A percentile compares a stretch with the other conserved stretches of the same genome.
Conservation (phyloP, 2,797 vertebrate species). For the Acestrorhynchus altus region DNA sequence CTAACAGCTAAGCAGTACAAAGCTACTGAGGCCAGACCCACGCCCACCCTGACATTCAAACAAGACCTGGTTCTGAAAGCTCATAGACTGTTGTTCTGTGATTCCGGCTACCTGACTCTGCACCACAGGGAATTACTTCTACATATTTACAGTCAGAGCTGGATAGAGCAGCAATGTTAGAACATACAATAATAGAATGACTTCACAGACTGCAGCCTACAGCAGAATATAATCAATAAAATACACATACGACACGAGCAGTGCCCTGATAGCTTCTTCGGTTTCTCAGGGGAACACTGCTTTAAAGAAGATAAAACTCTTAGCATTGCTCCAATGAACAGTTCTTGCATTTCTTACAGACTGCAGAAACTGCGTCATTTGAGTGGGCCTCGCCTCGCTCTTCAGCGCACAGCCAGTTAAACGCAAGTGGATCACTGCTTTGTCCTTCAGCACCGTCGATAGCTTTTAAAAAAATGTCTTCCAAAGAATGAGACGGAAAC, state of each 20-base stretch:
- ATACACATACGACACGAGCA: too few relatives aligned
- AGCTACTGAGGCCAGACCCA: slow-evolving; percentile 34
- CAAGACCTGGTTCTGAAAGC: neutral
- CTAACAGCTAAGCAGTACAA: slow-evolving; percentile 50
- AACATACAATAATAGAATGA: too few relatives aligned
- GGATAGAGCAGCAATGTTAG: too few relatives aligned
- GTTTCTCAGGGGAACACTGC: too few relatives aligned
- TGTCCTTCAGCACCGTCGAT: neutral
- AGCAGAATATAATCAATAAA: too few relatives aligned
- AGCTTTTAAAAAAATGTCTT: neutral
- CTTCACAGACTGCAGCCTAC: too few relatives aligned
- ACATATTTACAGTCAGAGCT: too few relatives aligned
- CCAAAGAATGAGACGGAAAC: neutral
- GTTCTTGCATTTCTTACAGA: neutral
- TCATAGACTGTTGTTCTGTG: neutral
- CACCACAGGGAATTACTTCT: neutral
- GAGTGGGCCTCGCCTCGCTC: neutral
- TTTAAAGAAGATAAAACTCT: too few relatives aligned
- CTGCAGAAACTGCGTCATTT: neutral
- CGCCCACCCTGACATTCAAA: slow-evolving; percentile 13
- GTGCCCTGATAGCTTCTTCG: too few relatives aligned
- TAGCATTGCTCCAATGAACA: too few relatives aligned
- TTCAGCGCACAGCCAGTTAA: neutral
- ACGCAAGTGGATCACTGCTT: neutral
- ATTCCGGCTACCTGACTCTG: neutral